These are phyloP conservation scores for Chrysolina oricalcia DNA, from an alignment of 2,888 invertebrate genomes.

Conservation along the genomic window DNA sequence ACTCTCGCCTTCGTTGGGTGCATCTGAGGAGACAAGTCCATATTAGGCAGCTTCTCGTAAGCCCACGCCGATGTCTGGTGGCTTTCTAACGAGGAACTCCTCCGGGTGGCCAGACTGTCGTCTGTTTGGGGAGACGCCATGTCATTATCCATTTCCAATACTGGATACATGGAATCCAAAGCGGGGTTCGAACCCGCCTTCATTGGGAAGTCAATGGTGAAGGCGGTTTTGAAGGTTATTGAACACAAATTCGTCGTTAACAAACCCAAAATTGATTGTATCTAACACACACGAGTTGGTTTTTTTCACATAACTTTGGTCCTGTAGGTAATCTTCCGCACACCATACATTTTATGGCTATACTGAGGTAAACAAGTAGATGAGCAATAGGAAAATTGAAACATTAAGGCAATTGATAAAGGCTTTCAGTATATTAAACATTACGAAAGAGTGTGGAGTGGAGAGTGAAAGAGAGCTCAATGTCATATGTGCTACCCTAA, in stretches of 20 bases:
- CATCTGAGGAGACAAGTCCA: constrained; percentile 63
- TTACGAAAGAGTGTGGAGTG: too few relatives aligned
- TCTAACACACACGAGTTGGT: background rate
- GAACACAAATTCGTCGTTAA: background rate
- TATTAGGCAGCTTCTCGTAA: constrained; percentile 71
- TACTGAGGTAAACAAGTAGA: background rate
- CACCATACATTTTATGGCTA: background rate
- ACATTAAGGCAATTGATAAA: too few relatives aligned
- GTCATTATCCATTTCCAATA: constrained; percentile 51
- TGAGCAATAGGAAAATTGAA: background rate
- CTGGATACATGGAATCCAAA: constrained; percentile 10
- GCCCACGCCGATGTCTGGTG: constrained; percentile 38
- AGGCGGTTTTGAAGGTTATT: background rate
- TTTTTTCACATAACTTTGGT: background rate
- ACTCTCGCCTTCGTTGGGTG: constrained; percentile 75
- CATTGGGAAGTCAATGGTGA: background rate
- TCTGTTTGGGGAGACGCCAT: constrained; percentile 52
- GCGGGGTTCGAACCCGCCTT: background rate
- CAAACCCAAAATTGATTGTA: too few relatives aligned
- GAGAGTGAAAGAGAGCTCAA: too few relatives aligned
- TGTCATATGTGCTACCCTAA: too few relatives aligned
- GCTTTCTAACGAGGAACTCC: constrained; percentile 59
- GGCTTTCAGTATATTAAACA: too few relatives aligned
- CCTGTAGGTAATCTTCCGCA: background rate
- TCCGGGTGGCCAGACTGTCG: constrained; percentile 58